Evolutionary conservation across 2,797 vertebrate species (phyloP).

Genomic region (Oryzias sinensis): DNA sequence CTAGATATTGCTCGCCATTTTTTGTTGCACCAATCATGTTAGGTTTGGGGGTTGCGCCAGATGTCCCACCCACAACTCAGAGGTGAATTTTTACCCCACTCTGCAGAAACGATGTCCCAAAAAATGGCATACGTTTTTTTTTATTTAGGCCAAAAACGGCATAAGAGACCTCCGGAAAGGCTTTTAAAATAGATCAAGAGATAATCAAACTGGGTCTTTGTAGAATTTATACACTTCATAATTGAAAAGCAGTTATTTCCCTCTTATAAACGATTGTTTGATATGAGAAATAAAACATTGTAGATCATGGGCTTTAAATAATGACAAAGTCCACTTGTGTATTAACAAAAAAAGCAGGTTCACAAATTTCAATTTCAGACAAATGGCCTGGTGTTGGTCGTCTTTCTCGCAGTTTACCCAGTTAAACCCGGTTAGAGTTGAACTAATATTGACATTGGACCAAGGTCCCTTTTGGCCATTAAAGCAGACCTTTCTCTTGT

Average conservation of each 20-base stretch:
- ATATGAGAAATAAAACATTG: constrained; percentile 45
- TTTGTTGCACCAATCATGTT: no score
- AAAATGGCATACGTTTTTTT: no score
- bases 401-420: constrained; percentile 48
- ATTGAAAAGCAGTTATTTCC: constrained; percentile 11
- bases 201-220: no score
- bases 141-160: no score
- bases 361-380: constrained; percentile 18
- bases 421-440: constrained; percentile 46
- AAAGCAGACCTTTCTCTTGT: constrained; percentile 42
- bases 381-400: constrained; percentile 12
- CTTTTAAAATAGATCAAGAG: no score
- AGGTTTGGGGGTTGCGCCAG: no score
- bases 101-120: no score
- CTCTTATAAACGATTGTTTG: constrained; percentile 55
- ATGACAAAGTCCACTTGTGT: constrained; percentile 44
- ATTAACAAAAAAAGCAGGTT: constrained; percentile 17
- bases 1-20: no score
- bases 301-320: constrained; percentile 59
- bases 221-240: background rate
- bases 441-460: constrained; percentile 69
- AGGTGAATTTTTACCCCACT: no score
- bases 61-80: no score
- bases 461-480: constrained; percentile 35
- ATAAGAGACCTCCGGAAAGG: no score